Evolutionary conservation across 2,888 invertebrate genomes (phyloP), one percentile per base, ranked within the genome.

Genomic region (Ennomos fuscantarius): DNA sequence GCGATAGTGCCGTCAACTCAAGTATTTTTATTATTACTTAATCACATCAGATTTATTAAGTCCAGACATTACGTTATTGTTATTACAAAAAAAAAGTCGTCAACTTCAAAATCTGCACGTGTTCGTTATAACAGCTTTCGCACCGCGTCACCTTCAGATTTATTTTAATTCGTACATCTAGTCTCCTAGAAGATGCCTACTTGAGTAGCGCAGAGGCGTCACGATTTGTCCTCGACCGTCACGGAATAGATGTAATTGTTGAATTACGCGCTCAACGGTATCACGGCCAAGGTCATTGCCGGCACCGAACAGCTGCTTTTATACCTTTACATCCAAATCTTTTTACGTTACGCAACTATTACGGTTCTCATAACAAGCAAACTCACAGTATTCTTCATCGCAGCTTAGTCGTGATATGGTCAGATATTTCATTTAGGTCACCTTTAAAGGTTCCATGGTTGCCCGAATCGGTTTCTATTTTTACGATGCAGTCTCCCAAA

Each of bases 221-320:
- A 81, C 71, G 67, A 65, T 66, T 72, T 55, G 81, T 71, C 87
- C 86, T 86, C 80, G 84, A 80, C 86, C 85, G 81, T 84, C 83
- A 78, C 75, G 53, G 55, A 62, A 59, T 63, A 81, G 80, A 81
- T 81, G 82, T 83, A 87, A 87, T 87, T 84, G 86, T 86, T 81
- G 81, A 86, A 85, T 89, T 86, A 79, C 79, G 82, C 80, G 81
- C 75, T 78, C 75, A 79, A 72, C 80, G 74, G 79, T 80, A 83
- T 86, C 87, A 89, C 85, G 88, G 90, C 82, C 90, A 91, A 89
- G 90, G 89, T 82, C 84, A 72, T 62, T 66, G 55, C 47, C 55
- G 53, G 55, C 71, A 66, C 53, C 52, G 43, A 81, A 81, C 85
- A 82, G 81, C 82, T 84, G 84, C 66, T 76, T 48, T 53, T 12